phyloP scores from a whole-genome alignment of 2,113 vertebrate species.

The Isurus oxyrinchus region DNA sequence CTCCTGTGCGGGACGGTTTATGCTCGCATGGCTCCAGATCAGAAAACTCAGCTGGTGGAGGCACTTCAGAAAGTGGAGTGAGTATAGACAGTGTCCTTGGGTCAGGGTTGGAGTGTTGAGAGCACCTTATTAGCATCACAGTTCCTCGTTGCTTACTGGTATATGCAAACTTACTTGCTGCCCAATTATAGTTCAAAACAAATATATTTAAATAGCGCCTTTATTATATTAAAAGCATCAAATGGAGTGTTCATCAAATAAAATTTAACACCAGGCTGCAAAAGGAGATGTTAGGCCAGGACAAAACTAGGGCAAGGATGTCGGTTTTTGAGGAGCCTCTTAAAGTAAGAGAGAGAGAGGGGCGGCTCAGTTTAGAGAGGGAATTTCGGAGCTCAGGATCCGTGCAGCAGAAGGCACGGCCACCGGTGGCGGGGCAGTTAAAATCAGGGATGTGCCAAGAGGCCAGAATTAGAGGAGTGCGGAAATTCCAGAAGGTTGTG shows the following conservation, averaged over 20 bases:
- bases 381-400: background rate
- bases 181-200: background rate
- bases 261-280: background rate
- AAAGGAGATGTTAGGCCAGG: background rate
- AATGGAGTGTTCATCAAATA: background rate
- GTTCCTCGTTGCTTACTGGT: no score
- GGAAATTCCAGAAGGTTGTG: no score
- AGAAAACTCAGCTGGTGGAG: conserved; percentile 51
- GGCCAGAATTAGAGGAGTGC: no score
- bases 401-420: no score
- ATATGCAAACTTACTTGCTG: background rate
- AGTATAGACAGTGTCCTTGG: conserved; percentile 10
- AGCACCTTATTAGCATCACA: background rate
- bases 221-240: background rate
- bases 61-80: conserved; percentile 48
- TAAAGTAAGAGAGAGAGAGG: background rate
- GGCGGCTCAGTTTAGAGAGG: background rate
- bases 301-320: background rate
- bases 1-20: conserved; percentile 48
- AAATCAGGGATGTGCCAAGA: no score
- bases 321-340: background rate
- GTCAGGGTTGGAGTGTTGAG: background rate
- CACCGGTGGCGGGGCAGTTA: no score
- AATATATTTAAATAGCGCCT: background rate
- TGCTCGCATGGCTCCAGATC: conserved; percentile 50